Conservation (phyloP, 2,113 vertebrate genomes). For the Carollia perspicillata region DNA sequence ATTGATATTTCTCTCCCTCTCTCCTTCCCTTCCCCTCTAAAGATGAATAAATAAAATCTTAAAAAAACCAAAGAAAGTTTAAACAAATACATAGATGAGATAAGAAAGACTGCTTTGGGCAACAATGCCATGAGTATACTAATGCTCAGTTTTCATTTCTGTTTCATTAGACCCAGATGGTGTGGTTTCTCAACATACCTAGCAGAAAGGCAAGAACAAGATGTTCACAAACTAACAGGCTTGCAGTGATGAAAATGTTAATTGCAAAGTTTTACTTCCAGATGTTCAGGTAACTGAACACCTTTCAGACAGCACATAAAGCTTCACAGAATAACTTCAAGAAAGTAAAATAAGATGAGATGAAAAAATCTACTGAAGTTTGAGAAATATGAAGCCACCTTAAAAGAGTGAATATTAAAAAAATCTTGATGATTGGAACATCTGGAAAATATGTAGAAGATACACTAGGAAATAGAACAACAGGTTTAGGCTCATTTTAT, state of each 20-base stretch:
- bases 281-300: conserved; percentile 73
- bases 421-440: neutral
- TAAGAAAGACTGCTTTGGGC: neutral
- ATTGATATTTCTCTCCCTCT: too few species aligned
- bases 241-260: conserved; percentile 73
- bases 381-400: neutral
- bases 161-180: conserved; percentile 55
- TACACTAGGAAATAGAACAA: neutral
- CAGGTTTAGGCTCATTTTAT: neutral
- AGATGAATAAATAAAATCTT: too few species aligned
- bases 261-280: conserved; percentile 77
- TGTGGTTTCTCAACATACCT: conserved; percentile 40
- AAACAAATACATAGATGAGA: neutral
- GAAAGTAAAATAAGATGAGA: conserved; percentile 46
- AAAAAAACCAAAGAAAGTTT: too few species aligned
- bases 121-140: neutral
- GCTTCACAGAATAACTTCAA: conserved; percentile 35
- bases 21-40: too few species aligned
- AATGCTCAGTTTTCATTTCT: neutral
- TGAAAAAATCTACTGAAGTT: neutral
- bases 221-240: conserved; percentile 55
- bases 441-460: neutral
- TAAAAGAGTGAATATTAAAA: conserved; percentile 9
- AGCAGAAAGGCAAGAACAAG: conserved; percentile 65
- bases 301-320: conserved; percentile 68